Evolutionary conservation across 2,113 vertebrate genomes (phyloP), one percentile per base, ranked within the genome.

Genomic region (Phocoena phocoena): DNA sequence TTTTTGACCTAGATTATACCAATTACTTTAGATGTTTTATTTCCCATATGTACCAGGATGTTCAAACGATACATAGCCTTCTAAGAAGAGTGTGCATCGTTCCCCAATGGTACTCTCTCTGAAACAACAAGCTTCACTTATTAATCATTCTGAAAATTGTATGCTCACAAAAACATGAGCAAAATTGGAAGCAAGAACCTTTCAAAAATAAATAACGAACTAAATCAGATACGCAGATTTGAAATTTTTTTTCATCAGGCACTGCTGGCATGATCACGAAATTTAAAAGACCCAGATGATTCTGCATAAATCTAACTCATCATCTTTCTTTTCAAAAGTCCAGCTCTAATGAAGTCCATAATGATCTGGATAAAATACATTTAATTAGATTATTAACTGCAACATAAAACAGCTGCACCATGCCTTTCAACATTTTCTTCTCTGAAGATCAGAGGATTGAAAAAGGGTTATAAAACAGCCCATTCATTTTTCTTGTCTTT

Each of bases 321-420:
- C 94, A 89, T 95, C 58, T 95, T 97, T 87, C 58, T 94, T 60
- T 92, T 71, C 83, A 95, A 95, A 97, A 92, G 74, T 47, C 95
- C 1, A 67, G 65, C 87, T 96, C 92, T 90, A 98, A 98, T 97
- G 96, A 98, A 47, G 95, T 83, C 41, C 92, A 83, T 98, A 96
- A 97, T 96, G 96, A 97, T 94, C 92, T 95, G 95, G 85, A 90
- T 96, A 96, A 98, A 97, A 96, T 83, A 94, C 31, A 90, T 71
- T 93, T 97, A 98, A 98, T 98, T 98, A 96, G 96, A 97, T 97
- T 97, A 98, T 96, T 97, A 97, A 95, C 77, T 94, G 81, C 76
- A 88, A 96, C 95, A 94, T 96, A 90, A 98, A 97, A 80, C 97
- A 97, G 96, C 96, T 96, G 96, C 3, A 93, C 88, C 41, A 20